Conservation (phyloP, 2,888 invertebrate species). For the Cheilosia pagana region DNA sequence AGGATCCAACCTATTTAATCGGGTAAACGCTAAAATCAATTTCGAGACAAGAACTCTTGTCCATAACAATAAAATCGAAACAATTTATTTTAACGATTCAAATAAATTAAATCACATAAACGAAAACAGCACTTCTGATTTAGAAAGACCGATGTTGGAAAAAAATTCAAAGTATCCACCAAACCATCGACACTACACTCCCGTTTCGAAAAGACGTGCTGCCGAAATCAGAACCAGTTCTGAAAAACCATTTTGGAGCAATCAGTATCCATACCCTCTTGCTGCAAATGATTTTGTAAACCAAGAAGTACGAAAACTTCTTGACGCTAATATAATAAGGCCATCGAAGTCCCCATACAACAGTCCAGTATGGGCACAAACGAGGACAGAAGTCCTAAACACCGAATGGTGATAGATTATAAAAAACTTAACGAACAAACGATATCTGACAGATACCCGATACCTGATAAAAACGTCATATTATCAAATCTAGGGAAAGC, state of each 20-base stretch:
- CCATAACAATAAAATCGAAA: slow-evolving; percentile 18
- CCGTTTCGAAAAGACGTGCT: slow-evolving; percentile 22
- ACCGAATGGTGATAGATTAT: slow-evolving; percentile 24
- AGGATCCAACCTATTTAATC: slow-evolving; percentile 1
- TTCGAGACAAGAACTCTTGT: slow-evolving; percentile 16
- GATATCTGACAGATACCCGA: slow-evolving; percentile 25
- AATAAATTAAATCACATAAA: slow-evolving; percentile 13
- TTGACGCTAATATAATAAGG: slow-evolving; percentile 5
- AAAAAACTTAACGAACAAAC: slow-evolving; percentile 41
- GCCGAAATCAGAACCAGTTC: slow-evolving; percentile 22
- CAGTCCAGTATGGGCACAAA: slow-evolving; percentile 23
- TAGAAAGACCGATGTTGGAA: slow-evolving; percentile 7
- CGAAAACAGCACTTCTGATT: background rate
- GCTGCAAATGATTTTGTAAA: slow-evolving; percentile 45
- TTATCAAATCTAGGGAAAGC: slow-evolving; percentile 27
- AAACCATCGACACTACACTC: slow-evolving; percentile 17
- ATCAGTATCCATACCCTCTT: slow-evolving; percentile 37
- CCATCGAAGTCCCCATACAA: slow-evolving; percentile 18
- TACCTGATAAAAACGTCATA: slow-evolving; percentile 25
- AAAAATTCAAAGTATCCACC: slow-evolving; percentile 33
- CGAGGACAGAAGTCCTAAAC: slow-evolving; percentile 15
- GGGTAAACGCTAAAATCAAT: slow-evolving; percentile 15
- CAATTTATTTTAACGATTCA: slow-evolving; percentile 18
- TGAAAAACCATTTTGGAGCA: slow-evolving; percentile 21
- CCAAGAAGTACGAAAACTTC: slow-evolving; percentile 30